Evolutionary conservation across 2,797 vertebrate species (phyloP).

Genomic region (Jordanella pulchra): DNA sequence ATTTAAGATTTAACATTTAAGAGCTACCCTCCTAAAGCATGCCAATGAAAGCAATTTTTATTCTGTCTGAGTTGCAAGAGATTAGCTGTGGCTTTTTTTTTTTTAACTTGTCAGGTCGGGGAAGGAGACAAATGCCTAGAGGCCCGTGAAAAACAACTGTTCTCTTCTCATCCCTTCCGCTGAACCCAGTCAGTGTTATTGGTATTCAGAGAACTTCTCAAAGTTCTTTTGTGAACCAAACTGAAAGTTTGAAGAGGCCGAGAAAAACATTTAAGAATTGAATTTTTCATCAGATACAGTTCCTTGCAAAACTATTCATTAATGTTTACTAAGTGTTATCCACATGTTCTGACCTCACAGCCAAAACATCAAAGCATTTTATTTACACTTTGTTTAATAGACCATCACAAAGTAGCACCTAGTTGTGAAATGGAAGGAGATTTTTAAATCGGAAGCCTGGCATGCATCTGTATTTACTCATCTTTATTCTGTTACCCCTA

Average conservation of each 20-base stretch:
- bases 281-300: constrained; percentile 20
- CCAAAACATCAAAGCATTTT: neutral
- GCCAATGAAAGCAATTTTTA: constrained; percentile 47
- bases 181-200: constrained; percentile 31
- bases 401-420: neutral
- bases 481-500: too few relatives aligned
- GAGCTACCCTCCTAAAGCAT: constrained; percentile 20
- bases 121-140: constrained; percentile 60
- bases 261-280: constrained; percentile 1
- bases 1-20: too few relatives aligned
- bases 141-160: constrained; percentile 54
- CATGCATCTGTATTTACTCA: neutral
- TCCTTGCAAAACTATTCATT: constrained; percentile 1
- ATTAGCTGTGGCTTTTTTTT: constrained; percentile 39
- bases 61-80: constrained; percentile 41
- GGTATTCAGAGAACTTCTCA: constrained; percentile 42
- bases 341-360: neutral
- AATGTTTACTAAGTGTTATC: neutral
- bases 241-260: constrained; percentile 23
- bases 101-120: constrained; percentile 58
- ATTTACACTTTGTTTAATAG: neutral
- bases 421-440: neutral
- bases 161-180: constrained; percentile 42
- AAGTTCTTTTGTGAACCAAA: constrained; percentile 38
- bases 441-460: neutral